Conservation (phyloP, 2,113 vertebrate species). For the Pimephales promelas region DNA sequence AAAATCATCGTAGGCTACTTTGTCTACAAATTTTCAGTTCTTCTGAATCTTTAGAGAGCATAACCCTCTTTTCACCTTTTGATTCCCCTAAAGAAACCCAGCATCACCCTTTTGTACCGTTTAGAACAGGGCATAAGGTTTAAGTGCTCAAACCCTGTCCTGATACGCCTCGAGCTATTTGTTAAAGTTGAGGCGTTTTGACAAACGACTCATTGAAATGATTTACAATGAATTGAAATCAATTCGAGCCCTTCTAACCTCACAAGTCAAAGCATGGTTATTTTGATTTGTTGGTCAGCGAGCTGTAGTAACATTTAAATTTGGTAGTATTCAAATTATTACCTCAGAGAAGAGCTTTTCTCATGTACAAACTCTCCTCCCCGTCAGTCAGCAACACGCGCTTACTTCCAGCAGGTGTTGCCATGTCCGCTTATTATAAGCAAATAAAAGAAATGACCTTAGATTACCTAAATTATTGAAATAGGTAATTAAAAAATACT, state of each 20-base stretch:
- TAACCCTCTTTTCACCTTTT: background rate
- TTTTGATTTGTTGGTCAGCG: background rate
- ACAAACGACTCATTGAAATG: background rate
- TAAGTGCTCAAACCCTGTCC: background rate
- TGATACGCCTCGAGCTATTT: background rate
- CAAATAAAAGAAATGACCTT: background rate
- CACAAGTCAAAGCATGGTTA: background rate
- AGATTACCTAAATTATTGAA: background rate
- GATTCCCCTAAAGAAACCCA: background rate
- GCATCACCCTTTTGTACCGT: background rate
- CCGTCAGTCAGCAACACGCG: background rate
- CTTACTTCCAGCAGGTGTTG: background rate
- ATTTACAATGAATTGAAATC: background rate
- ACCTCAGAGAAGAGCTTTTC: background rate
- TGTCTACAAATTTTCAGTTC: background rate
- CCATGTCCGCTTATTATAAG: background rate
- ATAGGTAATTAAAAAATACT: background rate
- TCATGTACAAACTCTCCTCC: background rate
- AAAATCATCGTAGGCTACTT: background rate
- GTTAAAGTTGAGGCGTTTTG: background rate
- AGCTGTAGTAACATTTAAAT: background rate
- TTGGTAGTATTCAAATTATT: background rate
- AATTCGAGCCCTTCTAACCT: background rate
- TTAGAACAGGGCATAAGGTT: background rate
- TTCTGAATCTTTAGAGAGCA: background rate